Evolutionary conservation across 2,888 invertebrate genomes (phyloP).

Genomic region (Aricia artaxerxes): DNA sequence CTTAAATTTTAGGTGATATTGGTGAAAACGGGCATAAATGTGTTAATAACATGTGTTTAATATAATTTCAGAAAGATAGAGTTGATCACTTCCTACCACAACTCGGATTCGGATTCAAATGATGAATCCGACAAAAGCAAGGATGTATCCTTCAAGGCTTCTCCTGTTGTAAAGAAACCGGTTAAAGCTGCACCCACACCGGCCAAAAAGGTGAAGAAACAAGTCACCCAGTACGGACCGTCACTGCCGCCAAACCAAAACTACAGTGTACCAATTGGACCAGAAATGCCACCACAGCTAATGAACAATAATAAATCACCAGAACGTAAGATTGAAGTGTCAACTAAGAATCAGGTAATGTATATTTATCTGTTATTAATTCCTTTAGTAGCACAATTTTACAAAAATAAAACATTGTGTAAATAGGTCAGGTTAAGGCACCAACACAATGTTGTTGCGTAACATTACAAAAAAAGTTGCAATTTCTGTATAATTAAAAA

Average conservation of each 20-base stretch:
- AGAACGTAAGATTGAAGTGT: conserved; percentile 42
- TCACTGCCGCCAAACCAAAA: conserved; percentile 60
- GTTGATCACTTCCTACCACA: conserved; percentile 78
- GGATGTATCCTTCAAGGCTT: conserved; percentile 32
- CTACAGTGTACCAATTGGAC: conserved; percentile 66
- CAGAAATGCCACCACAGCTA: conserved; percentile 60
- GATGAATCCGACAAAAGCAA: conserved; percentile 62
- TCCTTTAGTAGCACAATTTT: neutral
- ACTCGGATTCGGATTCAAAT: conserved; percentile 79
- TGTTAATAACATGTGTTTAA: neutral
- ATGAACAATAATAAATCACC: conserved; percentile 44
- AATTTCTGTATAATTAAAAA: no score
- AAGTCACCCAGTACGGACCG: conserved; percentile 59
- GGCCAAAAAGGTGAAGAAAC: conserved; percentile 59
- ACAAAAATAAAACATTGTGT: neutral
- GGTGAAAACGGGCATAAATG: no score
- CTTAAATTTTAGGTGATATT: no score
- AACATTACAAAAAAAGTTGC: no score
- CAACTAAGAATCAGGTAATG: conserved; percentile 50
- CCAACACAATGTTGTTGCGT: no score
- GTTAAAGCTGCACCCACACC: conserved; percentile 46
- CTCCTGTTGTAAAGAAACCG: conserved; percentile 38
- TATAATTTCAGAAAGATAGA: conserved; percentile 75
- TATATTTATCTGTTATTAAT: neutral
- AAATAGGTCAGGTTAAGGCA: no score